Base-by-base conservation (phyloP, 2,888 invertebrate genomes). In the Folsomia candida region DNA sequence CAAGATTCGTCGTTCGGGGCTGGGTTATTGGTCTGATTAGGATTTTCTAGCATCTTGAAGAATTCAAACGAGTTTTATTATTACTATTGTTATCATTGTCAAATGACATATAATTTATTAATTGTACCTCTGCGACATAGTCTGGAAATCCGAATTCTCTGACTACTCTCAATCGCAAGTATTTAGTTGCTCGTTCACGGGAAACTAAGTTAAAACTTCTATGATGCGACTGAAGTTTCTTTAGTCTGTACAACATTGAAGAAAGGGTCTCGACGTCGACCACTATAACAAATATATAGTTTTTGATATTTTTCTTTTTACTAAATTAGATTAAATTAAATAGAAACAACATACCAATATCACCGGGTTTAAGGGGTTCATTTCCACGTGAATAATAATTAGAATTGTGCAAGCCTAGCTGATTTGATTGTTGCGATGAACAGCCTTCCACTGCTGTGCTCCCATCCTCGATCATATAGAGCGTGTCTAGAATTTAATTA, bases 71-170 rank as follows among this genome's bases (percentile, higher is more conserved):
- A 37, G 2, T 54, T 54, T 18, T 6, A 54, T 54, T 54, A 20
- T 20, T 20, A 18, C 47, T 47, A 22, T 22, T 18, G 9, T 47
- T 47, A 47, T 47, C 18, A 47, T 11, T 11, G 18, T 47, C 47
- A 47, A 47, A 57, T 20, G 6, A n/a, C n/a, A n/a, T 9, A 57
- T n/a, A 57, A 57, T n/a, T 14, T 57, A 57, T 57, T n/a, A n/a
- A 47, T 67, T 28, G 1, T 22, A 92, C 87, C 83, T 92, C 91
- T 4, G 92, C 90, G 18, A 92, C 91, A 14, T 90, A 88, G 83
- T 97, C 97, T 0, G 97, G 97, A 72, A 96, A 87, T 81, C 95
- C 94, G 84, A 94, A 92, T 85, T 97, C 97, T 61, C 97, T 88
- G 18, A 97, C 95, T 1, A 95, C 94, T 6, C 96, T 88, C 80